Evolutionary conservation across 2,113 vertebrate species (phyloP), one percentile per base, ranked within the genome.

Genomic region (Oreocharis arfaki): DNA sequence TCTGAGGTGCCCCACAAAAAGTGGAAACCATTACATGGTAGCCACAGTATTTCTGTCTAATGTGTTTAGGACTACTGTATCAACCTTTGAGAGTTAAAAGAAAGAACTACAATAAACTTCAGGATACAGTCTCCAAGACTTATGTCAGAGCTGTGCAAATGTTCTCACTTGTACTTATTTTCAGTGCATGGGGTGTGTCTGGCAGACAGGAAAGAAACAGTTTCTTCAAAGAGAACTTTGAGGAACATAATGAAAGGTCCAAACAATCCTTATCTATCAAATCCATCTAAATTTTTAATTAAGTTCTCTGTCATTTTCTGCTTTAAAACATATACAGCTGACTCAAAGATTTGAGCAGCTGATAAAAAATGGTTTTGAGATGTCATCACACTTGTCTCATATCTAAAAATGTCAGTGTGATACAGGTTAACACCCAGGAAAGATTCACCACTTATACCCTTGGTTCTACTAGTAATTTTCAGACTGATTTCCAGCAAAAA

Each of bases 1-100:
- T 71, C 59, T 37, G 52, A 89, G 26, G 33, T 71, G 73, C 93
- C 86, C 37, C 67, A 79, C 50, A 90, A 80, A 59, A 85, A 93
- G 93, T 80, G 35, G 63, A 95, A 97, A 83, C 3, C 15, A 90
- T 92, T 94, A 90, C 80, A 82, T 69, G 27, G 75, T 65, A 94
- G 82, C 47, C 70, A 56, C 46, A 50, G 46, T 67, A 67, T 59
- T 93, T 94, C 53, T 7, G 0, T 78, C 76, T 83, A 12, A 81
- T 33, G 6, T 53, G 11, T 71, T 90, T 79, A 80, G 35, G 35
- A 68, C 28, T 82, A 63, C 27, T 60, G 11, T 17, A 41, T 63
- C 84, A 89, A 69, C 6, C 10, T 96, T 56, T 68, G n/a, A 90
- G 67, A 39, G 53, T 77, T 70, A 67, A 89, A 76, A 63, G 49